Base-by-base conservation (phyloP, 2,113 vertebrate species). In the Ailuropoda melanoleuca region DNA sequence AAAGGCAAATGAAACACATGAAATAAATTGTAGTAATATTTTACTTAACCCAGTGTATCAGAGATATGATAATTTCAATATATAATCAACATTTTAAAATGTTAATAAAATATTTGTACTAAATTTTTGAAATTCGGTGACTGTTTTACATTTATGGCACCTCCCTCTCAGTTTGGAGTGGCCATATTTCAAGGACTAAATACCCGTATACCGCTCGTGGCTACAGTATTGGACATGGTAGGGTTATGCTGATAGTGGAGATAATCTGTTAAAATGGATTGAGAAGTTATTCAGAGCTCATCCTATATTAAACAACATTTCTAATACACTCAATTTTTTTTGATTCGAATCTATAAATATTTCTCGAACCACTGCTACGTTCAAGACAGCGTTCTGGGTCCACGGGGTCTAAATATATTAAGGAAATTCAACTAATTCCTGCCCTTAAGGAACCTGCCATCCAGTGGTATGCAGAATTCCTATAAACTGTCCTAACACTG, bases 281-380 rank as follows among this genome's bases (percentile, higher is more conserved):
- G 39, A 92, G 23, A 60, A 78, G 46, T 91, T 72, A 72, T 37
- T 48, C 86, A 78, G 53, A 72, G 21, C 17, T 50, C 34, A 8
- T 53, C 13, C 1, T 93, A 2, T 24, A 55, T 95, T 90, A 66
- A 85, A 78, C n/a, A 74, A 56, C 53, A 55, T 93, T 96, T 55
- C 39, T 13, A 68, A 26, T 55, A 75, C 6, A 77, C 83, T 81
- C 18, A n/a, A 0, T 89, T 89, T 37, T 81, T 56, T 64, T 89
- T 85, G 72, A 68, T 95, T 77, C 31, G 21, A 46, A 9, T n/a
- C 60, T 74, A 37, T 66, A 95, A 88, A 46, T 56, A 87, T 78
- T 91, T 93, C 23, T 84, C 15, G 7, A 95, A 93, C 46, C 88
- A 95, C 43, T 93, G 39, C 21, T 88, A 91, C 64, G 88, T 77